Percentiles rank a stretch among this genome's conserved stretches.
Evolutionary conservation across 1,140 invertebrate genomes (phyloP).

Genomic region (Neodiprion lecontei): DNA sequence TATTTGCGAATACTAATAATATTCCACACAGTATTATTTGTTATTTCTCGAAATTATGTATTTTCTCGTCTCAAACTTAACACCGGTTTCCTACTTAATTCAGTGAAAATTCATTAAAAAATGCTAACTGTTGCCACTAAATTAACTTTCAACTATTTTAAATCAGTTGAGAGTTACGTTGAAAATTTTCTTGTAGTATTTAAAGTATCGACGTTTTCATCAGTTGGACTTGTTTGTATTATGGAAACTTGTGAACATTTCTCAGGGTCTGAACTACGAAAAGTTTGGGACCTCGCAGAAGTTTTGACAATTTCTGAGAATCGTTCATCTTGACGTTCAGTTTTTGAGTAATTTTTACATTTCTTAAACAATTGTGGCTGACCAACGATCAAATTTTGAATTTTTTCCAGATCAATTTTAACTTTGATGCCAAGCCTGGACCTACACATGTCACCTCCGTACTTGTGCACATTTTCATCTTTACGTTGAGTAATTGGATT

Average conservation of each 20-base stretch:
- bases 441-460: background rate
- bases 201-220: background rate
- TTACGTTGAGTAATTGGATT: too few species aligned
- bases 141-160: too few species aligned
- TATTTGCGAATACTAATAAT: too few species aligned
- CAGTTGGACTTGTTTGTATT: background rate
- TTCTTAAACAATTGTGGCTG: constrained; percentile 44
- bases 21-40: too few species aligned
- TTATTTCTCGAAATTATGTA: too few species aligned
- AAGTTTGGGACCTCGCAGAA: background rate
- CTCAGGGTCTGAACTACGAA: background rate
- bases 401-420: constrained; percentile 52
- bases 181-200: background rate
- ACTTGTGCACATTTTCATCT: background rate
- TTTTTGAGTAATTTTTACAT: constrained; percentile 12
- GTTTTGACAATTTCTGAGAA: background rate
- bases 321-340: background rate
- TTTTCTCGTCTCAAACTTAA: too few species aligned
- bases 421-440: constrained; percentile 38
- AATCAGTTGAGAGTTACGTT: too few species aligned
- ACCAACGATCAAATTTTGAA: constrained; percentile 39
- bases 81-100: too few species aligned
- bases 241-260: background rate
- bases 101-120: too few species aligned
- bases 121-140: too few species aligned